Conservation (phyloP, 2,113 vertebrate species). For the Oplegnathus fasciatus region DNA sequence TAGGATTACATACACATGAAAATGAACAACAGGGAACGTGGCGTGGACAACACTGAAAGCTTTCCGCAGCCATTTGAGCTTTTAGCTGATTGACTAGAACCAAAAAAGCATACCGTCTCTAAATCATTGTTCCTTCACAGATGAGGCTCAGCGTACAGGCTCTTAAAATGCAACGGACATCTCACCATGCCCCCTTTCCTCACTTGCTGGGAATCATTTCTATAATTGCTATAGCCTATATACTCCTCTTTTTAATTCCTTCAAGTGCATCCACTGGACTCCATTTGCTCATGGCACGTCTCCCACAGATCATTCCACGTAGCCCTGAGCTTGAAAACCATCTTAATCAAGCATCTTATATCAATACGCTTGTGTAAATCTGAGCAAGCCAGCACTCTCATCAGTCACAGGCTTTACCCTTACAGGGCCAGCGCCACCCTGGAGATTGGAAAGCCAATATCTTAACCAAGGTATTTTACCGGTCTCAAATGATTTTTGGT, state of each 20-base stretch:
- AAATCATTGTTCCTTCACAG: constrained; percentile 57
- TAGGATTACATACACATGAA: constrained; percentile 24
- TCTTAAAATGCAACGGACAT: constrained; percentile 59
- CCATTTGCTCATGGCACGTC: constrained; percentile 40
- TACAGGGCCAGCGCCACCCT: constrained; percentile 8
- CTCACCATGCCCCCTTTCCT: constrained; percentile 26
- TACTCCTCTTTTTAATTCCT: constrained; percentile 66
- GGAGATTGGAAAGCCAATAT: constrained; percentile 67
- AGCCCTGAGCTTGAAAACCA: constrained; percentile 38
- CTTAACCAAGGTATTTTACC: constrained; percentile 37
- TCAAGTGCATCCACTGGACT: constrained; percentile 67
- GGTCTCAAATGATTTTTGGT: constrained; percentile 46
- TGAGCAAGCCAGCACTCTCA: constrained; percentile 46
- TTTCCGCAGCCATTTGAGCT: constrained; percentile 34
- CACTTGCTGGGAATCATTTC: constrained; percentile 67
- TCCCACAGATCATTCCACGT: constrained; percentile 49
- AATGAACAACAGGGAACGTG: constrained; percentile 3
- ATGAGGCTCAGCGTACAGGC: constrained; percentile 38
- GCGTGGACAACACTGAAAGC: constrained; percentile 9
- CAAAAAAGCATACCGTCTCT: constrained; percentile 21
- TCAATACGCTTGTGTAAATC: constrained; percentile 67
- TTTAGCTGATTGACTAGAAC: constrained; percentile 69
- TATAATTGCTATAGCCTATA: constrained; percentile 56
- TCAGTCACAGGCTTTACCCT: constrained; percentile 53
- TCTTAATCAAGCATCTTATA: constrained; percentile 64